Evolutionary conservation across 1,140 invertebrate species (phyloP), one percentile per base, ranked within the genome.

Genomic region (Piezodorus guildinii): DNA sequence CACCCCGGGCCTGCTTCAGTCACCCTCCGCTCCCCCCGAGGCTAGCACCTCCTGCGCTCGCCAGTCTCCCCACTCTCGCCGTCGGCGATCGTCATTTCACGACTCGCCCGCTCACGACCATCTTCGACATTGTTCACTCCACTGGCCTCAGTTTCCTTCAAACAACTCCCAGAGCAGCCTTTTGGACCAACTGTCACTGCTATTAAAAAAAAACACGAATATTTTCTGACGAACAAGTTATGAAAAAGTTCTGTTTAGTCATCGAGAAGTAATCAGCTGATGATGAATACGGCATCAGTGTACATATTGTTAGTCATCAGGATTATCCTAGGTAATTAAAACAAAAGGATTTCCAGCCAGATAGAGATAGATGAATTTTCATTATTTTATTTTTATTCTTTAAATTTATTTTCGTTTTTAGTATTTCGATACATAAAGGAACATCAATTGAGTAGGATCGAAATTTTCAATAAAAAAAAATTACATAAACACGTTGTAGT

Each of bases 191-290:
- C 17, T 10, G 6, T n/a, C 4, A n/a, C n/a, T 19, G 14, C 8
- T 10, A 49, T 17, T 19, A n/a, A 1, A 49, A 49, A 49, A 1
- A 6, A 49, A 17, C 46, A n/a, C 1, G 17, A 19, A 19, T 49
- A 6, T 9, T 49, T 49, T 49, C 46, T 21, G 16, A 49, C n/a
- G 5, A 3, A 10, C 46, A 49, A 19, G 46, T 49, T 49, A 39
- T 39, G 34, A 21, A 49, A 49, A 17, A 17, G 46, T 49, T 17
- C 14, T 49, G n/a, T 49, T 21, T 17, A 49, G 2, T n/a, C 5
- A 10, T 17, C 21, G 16, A 6, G 34, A n/a, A 9, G n/a, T 19
- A 49, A 17, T 21, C 52, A 59, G 58, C 65, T 73, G 66, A 16
- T 6, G n/a, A 21, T 49, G n/a, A 49, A 49, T 49, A 49, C 21